Evolutionary conservation across 2,113 vertebrate species (phyloP), one percentile per base, ranked within the genome.

Genomic region (Saiga tatarica): DNA sequence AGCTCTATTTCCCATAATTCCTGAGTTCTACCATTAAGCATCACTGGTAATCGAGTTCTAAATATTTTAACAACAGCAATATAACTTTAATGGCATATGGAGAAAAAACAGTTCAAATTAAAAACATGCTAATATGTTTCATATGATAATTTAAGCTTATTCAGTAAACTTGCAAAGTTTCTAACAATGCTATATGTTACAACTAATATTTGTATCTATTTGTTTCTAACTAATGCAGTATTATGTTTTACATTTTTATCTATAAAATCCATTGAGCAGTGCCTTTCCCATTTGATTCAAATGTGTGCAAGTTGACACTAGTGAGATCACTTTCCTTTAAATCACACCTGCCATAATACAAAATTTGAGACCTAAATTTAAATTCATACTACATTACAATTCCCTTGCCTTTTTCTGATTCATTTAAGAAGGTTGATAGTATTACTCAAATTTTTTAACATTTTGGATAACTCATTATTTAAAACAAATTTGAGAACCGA

Each of bases 281-380:
- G 36, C 28, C 5, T 88, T 88, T 86, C 30, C 52, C 55, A 42
- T 60, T 94, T 90, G 79, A 94, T 94, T 96, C 14, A 64, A 94
- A 88, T 67, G 30, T 93, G 81, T 52, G 19, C 10, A 74, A 59
- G 30, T 11, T 92, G 50, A 93, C 36, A 90, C 90, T 53, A 86
- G 19, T 67, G 47, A 93, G 26, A 25, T 53, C 16, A 71, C 6
- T 71, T 84, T 50, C 33, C 78, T 62, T 92, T 52, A 97, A 17
- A 94, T 96, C 28, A 88, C 9, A 79, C 42, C 87, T 79, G 36
- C 91, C 16, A 42, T 53, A 87, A 42, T n/a, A 76, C 1, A 42
- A 57, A 50, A 79, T 55, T 95, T 89, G n/a, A 97, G 42, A 90
- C 64, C 78, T 88, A 92, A 94, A 95, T 96, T 96, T 97, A 87